These are phyloP conservation scores for Microchirus variegatus DNA, from an alignment of 2,797 vertebrate species.

Conservation along the genomic window DNA sequence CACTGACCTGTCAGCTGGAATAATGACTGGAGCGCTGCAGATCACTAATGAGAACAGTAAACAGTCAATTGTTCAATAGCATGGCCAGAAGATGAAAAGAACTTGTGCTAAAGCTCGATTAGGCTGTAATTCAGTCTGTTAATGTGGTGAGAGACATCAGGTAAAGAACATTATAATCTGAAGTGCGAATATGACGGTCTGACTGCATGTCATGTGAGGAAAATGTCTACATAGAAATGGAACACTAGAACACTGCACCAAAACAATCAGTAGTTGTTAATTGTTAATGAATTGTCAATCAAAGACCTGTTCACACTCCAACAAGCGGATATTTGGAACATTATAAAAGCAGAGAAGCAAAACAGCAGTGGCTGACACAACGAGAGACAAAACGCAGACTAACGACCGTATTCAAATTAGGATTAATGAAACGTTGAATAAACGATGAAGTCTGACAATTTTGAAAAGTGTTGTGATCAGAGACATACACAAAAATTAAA, in stretches of 20 bases:
- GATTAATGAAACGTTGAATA: background rate
- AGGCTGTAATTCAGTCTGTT: conserved; percentile 16
- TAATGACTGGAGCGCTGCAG: conserved; percentile 66
- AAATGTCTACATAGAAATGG: background rate
- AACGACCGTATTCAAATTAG: conserved; percentile 2
- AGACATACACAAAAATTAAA: background rate
- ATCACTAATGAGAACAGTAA: conserved; percentile 74
- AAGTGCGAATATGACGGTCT: background rate
- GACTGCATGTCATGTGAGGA: background rate
- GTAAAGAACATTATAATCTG: conserved; percentile 17
- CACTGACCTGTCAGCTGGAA: conserved; percentile 74
- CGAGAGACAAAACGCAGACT: conserved; percentile 6
- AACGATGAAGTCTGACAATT: background rate
- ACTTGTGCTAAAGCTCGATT: conserved; percentile 24
- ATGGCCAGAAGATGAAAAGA: conserved; percentile 46
- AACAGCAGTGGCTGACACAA: conserved; percentile 6
- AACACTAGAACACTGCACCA: background rate
- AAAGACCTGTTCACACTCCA: conserved; percentile 23
- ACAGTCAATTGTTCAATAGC: conserved; percentile 62
- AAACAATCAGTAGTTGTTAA: conserved; percentile 21
- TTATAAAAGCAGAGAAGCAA: conserved; percentile 7
- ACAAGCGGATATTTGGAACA: conserved; percentile 14
- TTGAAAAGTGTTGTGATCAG: conserved; percentile 6
- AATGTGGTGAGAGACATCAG: conserved; percentile 7
- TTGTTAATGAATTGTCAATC: conserved; percentile 23